These are phyloP conservation scores for Benthosema pterotum DNA, from an alignment of 2,797 vertebrate species.

Conservation along the genomic window DNA sequence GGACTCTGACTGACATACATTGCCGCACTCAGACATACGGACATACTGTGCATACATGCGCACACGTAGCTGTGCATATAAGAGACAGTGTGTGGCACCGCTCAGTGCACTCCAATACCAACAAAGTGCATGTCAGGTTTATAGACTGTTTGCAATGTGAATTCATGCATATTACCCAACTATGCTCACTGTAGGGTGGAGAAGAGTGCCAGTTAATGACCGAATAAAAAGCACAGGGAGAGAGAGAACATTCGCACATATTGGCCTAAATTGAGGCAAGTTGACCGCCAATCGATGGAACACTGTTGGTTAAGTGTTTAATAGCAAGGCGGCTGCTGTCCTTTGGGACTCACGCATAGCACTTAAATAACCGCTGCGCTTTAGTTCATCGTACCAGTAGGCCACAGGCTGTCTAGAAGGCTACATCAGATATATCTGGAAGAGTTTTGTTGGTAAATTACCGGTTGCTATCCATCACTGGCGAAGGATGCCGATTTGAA, in stretches of 20 bases:
- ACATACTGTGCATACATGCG: too few relatives aligned
- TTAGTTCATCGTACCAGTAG: constrained; percentile 51
- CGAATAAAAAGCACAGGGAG: constrained; percentile 42
- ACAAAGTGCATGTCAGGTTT: constrained; percentile 8
- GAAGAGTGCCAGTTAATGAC: constrained; percentile 38
- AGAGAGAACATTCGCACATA: constrained; percentile 36
- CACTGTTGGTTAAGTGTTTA: constrained; percentile 63
- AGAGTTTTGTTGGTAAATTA: background rate
- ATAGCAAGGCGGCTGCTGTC: constrained; percentile 52
- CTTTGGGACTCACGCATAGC: constrained; percentile 52
- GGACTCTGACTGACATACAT: too few relatives aligned
- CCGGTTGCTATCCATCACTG: too few relatives aligned
- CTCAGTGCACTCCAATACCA: too few relatives aligned
- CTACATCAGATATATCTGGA: constrained; percentile 42
- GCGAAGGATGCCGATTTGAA: too few relatives aligned
- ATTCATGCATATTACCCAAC: constrained; percentile 30
- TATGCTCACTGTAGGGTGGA: constrained; percentile 42
- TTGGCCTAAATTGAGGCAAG: constrained; percentile 48
- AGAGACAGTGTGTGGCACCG: too few relatives aligned
- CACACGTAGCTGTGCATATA: too few relatives aligned
- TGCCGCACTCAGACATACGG: too few relatives aligned
- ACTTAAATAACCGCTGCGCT: constrained; percentile 60
- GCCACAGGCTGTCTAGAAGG: constrained; percentile 46
- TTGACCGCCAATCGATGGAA: constrained; percentile 61
- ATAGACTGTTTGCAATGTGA: constrained; percentile 34